phyloP scores from a whole-genome alignment of 2,888 invertebrate species.

The Scaptomyza cyrtandrae region DNA sequence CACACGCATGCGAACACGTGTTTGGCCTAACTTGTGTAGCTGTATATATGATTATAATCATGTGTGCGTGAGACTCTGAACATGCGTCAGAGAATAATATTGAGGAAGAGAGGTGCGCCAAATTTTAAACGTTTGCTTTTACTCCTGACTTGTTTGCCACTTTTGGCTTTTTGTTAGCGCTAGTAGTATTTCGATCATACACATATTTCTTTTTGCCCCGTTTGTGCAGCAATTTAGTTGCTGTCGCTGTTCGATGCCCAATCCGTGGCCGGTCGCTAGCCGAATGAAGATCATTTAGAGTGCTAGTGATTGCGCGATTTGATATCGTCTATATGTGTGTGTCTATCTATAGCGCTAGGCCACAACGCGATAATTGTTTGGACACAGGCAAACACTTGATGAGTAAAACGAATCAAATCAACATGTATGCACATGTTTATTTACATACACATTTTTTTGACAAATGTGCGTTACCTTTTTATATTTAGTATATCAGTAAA shows the following conservation, averaged over 20 bases:
- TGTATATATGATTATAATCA: background rate
- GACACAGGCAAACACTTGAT: slow-evolving; percentile 6
- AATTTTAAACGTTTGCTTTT: slow-evolving; percentile 45
- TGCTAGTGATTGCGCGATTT: slow-evolving; percentile 52
- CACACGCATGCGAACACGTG: slow-evolving; percentile 21
- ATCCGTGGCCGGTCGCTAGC: slow-evolving; percentile 21
- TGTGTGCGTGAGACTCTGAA: background rate
- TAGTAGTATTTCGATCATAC: slow-evolving; percentile 5
- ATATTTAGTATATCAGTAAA: background rate
- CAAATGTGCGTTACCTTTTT: background rate
- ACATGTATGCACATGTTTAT: slow-evolving; percentile 16
- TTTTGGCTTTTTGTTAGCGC: slow-evolving; percentile 7
- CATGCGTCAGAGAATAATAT: background rate
- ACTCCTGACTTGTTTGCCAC: slow-evolving; percentile 7
- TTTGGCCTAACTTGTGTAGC: slow-evolving; percentile 4
- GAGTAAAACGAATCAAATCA: slow-evolving; percentile 15
- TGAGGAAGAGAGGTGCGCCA: slow-evolving; percentile 13
- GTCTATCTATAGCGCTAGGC: slow-evolving; percentile 68
- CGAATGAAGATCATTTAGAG: slow-evolving; percentile 40
- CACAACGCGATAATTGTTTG: slow-evolving; percentile 44
- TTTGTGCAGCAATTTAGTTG: slow-evolving; percentile 35
- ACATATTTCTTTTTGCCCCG: slow-evolving; percentile 19
- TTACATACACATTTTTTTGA: background rate
- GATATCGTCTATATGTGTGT: slow-evolving; percentile 47
- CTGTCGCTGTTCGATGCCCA: slow-evolving; percentile 19